Evolutionary conservation across 2,113 vertebrate genomes (phyloP), one percentile per base, ranked within the genome.

Genomic region (Chloropsis cyanopogon): DNA sequence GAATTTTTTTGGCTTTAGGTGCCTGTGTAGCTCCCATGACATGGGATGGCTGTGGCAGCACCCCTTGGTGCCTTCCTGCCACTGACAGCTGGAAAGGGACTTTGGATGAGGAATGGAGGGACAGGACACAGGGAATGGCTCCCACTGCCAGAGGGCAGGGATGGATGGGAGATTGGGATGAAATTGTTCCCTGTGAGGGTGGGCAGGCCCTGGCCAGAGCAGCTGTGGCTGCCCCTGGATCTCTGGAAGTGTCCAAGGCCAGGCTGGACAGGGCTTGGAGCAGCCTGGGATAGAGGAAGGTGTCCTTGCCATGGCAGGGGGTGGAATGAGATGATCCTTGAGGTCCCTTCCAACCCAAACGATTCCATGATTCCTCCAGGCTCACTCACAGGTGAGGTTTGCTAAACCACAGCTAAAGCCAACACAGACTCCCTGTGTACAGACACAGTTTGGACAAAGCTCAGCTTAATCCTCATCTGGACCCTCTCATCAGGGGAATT

Each of bases 121-220:
- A 42, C 49, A 56, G 57, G 56, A 71, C 49, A 71, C 2, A 2
- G 11, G 54, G 9, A 33, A 26, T 54, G 37, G 37, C 37, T 37
- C 37, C 37, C 37, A 37, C 37, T 37, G 37, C 37, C 37, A 54
- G 31, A 49, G 35, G 9, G 7, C 14, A 80, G 75, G 21, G 25
- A 1, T 3, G 0, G 66, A 3, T 50, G 42, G 50, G 66, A 37
- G 9, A 7, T 1, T 44, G 35, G 44, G 50, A 61, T 15, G n/a
- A 1, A 70, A 87, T 70, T 20, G 8, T 0, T 20, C 0, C 0
- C 26, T 69, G 14, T 1, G 28, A 46, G 47, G 11, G 12, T 46
- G 10, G 2, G 0, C 3, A 39, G 13, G 35, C 17, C 21, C 66
- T 88, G 66, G 59, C 22, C 68, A 66, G 4, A 52, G 52, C 2